Evolutionary conservation across 37 sponge, comb jelly and placozoan species (phyloP).

Genomic region (Chondrosia reniformis): DNA sequence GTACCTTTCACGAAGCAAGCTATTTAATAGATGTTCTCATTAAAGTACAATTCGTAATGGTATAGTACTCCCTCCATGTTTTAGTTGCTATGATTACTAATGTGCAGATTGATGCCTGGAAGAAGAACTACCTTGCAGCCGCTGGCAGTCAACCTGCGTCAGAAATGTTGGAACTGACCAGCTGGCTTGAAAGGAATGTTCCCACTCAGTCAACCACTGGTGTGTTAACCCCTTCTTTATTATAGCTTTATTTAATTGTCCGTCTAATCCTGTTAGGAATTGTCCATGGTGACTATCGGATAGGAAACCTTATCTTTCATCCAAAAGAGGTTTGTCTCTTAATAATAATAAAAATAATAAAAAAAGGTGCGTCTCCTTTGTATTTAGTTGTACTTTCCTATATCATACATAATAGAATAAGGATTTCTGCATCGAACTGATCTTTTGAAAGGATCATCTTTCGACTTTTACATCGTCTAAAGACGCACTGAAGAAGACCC

Average conservation of each 20-base stretch:
- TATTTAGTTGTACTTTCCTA: too few relatives aligned
- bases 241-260: background rate
- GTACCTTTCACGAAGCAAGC: too few relatives aligned
- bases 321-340: constrained; percentile 60
- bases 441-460: too few relatives aligned
- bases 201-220: constrained; percentile 26
- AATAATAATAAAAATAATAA: too few relatives aligned
- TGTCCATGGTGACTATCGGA: constrained; percentile 81
- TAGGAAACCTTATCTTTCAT: constrained; percentile 78
- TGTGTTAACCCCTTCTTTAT: background rate
- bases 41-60: background rate
- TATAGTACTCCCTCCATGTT: background rate
- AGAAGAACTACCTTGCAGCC: constrained; percentile 34
- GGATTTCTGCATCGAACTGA: too few relatives aligned
- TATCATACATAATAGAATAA: too few relatives aligned
- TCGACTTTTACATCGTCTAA: too few relatives aligned
- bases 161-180: constrained; percentile 51
- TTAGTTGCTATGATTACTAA: background rate
- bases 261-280: constrained; percentile 3
- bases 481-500: too few relatives aligned
- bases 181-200: constrained; percentile 53
- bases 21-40: too few relatives aligned
- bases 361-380: too few relatives aligned
- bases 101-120: constrained; percentile 28
- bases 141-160: constrained; percentile 3